Conservation (phyloP, 2,113 vertebrate genomes). For the Passer montanus region DNA sequence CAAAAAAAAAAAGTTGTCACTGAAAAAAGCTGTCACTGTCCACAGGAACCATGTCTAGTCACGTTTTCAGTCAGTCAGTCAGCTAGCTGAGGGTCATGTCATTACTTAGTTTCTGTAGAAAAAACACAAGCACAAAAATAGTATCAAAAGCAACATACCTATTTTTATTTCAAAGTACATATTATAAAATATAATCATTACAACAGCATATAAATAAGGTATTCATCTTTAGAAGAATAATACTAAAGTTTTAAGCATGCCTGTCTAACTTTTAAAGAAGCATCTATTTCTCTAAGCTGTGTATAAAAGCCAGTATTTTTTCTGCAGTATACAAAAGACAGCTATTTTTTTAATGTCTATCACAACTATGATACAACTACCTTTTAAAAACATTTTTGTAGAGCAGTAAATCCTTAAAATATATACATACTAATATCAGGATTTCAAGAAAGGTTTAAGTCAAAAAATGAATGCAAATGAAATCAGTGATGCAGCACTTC, state of each 20-base stretch:
- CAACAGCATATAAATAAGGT: neutral
- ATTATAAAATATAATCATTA: neutral
- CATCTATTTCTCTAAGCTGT: neutral
- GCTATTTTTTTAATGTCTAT: neutral
- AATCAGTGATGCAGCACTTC: neutral
- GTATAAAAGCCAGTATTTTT: neutral
- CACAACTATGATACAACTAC: neutral
- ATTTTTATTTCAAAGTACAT: constrained; percentile 31
- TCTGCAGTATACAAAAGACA: neutral
- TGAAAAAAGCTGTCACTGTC: constrained; percentile 76
- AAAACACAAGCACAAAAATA: constrained; percentile 80
- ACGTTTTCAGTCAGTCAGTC: constrained; percentile 80
- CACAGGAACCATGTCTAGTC: constrained; percentile 78
- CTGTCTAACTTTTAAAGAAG: neutral
- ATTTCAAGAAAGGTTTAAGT: neutral
- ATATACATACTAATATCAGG: neutral
- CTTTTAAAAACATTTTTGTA: neutral
- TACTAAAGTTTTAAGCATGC: neutral
- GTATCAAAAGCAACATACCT: constrained; percentile 57
- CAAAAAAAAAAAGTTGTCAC: neutral
- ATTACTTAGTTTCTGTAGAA: constrained; percentile 82
- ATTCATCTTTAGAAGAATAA: neutral
- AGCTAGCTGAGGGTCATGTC: constrained; percentile 76
- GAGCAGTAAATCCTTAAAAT: neutral
- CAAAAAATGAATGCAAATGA: neutral